These are phyloP conservation scores for Neria commutata DNA, from an alignment of 2,888 invertebrate species.

Conservation along the genomic window DNA sequence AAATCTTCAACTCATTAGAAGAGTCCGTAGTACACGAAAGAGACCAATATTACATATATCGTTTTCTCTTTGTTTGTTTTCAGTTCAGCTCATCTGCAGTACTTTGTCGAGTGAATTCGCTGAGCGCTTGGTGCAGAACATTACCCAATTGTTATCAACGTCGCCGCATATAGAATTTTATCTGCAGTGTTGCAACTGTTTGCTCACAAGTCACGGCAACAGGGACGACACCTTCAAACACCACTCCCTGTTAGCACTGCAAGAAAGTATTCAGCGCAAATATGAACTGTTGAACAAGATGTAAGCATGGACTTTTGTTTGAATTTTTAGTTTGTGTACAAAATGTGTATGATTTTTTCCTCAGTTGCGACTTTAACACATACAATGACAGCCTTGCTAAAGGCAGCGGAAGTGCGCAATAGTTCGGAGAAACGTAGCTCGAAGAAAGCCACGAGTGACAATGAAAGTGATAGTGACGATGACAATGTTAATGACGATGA, in stretches of 20 bases:
- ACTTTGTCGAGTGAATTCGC: conserved; percentile 77
- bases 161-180: conserved; percentile 90
- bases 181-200: conserved; percentile 75
- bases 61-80: conserved; percentile 43
- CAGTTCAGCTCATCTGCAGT: conserved; percentile 78
- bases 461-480: conserved; percentile 14
- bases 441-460: conserved; percentile 35
- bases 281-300: conserved; percentile 83
- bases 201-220: conserved; percentile 73
- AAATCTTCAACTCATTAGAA: too few relatives aligned
- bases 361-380: conserved; percentile 89
- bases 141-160: conserved; percentile 75
- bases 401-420: conserved; percentile 59
- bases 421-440: too few relatives aligned
- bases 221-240: conserved; percentile 67
- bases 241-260: conserved; percentile 73
- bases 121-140: conserved; percentile 73
- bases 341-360: conserved; percentile 40
- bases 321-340: neutral
- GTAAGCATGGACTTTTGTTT: conserved; percentile 66
- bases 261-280: conserved; percentile 79
- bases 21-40: too few relatives aligned
- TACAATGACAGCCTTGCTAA: conserved; percentile 76
- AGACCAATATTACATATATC: too few relatives aligned
- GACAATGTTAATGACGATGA: conserved; percentile 51